Percentiles rank a stretch among this genome's conserved stretches.
These are phyloP conservation scores for Seriola rivoliana DNA, from an alignment of 2,113 vertebrate species.

Conservation along the genomic window DNA sequence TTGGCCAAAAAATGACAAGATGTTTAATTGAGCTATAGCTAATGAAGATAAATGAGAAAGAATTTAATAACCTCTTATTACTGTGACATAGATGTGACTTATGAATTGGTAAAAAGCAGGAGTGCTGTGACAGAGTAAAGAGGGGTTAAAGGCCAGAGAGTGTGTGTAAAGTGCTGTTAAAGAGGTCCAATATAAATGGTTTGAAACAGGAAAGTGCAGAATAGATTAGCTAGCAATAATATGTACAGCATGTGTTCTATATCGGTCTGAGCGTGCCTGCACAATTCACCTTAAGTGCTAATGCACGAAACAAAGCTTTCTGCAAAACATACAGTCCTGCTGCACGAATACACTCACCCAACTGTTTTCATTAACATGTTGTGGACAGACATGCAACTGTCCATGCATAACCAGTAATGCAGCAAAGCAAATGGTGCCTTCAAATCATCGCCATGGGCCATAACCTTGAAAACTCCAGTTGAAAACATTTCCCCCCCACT, in stretches of 20 bases:
- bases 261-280: slow-evolving; percentile 20
- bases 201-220: slow-evolving; percentile 53
- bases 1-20: not conserved
- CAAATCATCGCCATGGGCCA: slow-evolving; percentile 76
- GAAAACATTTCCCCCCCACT: slow-evolving; percentile 80
- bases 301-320: slow-evolving; percentile 63
- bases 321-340: slow-evolving; percentile 48
- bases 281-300: slow-evolving; percentile 63
- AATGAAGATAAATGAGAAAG: slow-evolving; percentile 16
- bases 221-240: slow-evolving; percentile 33
- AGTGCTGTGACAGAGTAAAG: slow-evolving; percentile 34
- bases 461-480: slow-evolving; percentile 88
- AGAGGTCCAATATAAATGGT: slow-evolving; percentile 34
- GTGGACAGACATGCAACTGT: slow-evolving; percentile 62
- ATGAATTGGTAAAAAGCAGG: slow-evolving; percentile 16
- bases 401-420: slow-evolving; percentile 55
- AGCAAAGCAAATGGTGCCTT: slow-evolving; percentile 65
- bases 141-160: slow-evolving; percentile 31
- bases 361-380: slow-evolving; percentile 50
- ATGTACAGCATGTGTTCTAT: slow-evolving; percentile 24
- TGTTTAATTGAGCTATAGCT: slow-evolving; percentile 6
- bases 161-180: slow-evolving; percentile 48
- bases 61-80: slow-evolving; percentile 13
- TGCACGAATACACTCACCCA: slow-evolving; percentile 60
- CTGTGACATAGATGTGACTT: slow-evolving; percentile 7